These are phyloP conservation scores for Bembecia ichneumoniformis DNA, from an alignment of 2,888 invertebrate genomes.

Conservation along the genomic window DNA sequence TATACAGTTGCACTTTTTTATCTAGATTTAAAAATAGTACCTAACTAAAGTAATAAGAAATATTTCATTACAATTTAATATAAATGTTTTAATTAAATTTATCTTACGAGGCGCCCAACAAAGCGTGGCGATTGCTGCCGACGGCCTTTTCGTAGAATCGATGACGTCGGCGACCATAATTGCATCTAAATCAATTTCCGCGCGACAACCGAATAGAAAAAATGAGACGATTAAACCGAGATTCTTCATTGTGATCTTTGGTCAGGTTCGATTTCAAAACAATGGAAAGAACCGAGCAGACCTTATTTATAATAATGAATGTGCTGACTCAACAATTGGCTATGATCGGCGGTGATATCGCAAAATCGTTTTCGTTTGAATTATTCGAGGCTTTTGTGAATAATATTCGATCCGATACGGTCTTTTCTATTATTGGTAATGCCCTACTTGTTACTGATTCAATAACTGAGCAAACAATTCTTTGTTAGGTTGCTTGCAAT, in stretches of 20 bases:
- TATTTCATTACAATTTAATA: neutral
- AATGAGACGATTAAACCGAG: conserved; percentile 3
- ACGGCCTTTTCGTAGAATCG: conserved; percentile 29
- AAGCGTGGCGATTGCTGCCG: conserved; percentile 33
- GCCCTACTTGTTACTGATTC: neutral
- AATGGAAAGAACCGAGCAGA: neutral
- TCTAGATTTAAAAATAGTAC: conserved; percentile 24
- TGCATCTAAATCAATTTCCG: conserved; percentile 19
- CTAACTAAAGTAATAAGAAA: neutral
- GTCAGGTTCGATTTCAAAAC: neutral
- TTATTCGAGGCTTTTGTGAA: conserved; percentile 9
- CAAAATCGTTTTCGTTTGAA: conserved; percentile 7
- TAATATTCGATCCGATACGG: conserved; percentile 2
- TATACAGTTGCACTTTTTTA: conserved; percentile 30
- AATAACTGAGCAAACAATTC: neutral
- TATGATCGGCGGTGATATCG: conserved; percentile 4
- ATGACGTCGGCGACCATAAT: conserved; percentile 37
- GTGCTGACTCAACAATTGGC: neutral
- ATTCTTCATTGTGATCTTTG: neutral
- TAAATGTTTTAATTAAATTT: neutral
- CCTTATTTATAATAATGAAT: neutral
- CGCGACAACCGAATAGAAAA: conserved; percentile 13
- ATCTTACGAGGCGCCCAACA: conserved; percentile 44
- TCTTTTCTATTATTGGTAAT: neutral
- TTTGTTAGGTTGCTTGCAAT: neutral